These are phyloP conservation scores for Cephalopholis sonnerati DNA, from an alignment of 2,113 vertebrate species.

Conservation along the genomic window DNA sequence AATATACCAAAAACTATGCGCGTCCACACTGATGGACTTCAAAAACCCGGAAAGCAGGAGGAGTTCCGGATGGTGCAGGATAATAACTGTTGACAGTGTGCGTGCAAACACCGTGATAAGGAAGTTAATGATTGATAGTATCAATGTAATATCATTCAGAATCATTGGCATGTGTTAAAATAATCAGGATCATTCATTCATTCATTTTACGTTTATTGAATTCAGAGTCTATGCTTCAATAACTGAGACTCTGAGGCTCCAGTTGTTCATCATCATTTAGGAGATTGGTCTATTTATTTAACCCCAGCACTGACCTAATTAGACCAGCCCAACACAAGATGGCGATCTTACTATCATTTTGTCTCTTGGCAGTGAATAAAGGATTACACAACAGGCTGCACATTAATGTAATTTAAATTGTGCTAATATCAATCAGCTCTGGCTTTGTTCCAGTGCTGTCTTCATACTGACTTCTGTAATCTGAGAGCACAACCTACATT, in stretches of 20 bases:
- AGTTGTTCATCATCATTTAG: background rate
- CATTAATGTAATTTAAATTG: background rate
- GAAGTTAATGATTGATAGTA: background rate
- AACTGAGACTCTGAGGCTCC: too few species aligned
- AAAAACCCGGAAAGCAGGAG: too few species aligned
- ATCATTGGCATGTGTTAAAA: too few species aligned
- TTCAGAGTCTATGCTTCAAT: background rate
- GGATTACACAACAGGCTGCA: background rate
- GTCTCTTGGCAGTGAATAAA: background rate
- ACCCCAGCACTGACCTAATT: background rate
- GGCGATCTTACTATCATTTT: background rate
- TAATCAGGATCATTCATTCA: too few species aligned
- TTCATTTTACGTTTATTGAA: background rate
- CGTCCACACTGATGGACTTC: too few species aligned
- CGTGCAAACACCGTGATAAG: background rate
- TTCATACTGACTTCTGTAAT: background rate
- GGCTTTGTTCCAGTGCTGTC: background rate
- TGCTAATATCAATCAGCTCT: background rate
- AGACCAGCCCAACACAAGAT: background rate
- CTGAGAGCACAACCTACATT: background rate
- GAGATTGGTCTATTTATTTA: background rate
- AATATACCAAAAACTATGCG: too few species aligned
- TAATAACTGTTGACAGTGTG: background rate
- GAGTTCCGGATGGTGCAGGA: too few species aligned
- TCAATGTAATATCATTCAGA: too few species aligned